These are phyloP conservation scores for Cephus rjabovi DNA, from an alignment of 2,888 invertebrate genomes.

Conservation along the genomic window DNA sequence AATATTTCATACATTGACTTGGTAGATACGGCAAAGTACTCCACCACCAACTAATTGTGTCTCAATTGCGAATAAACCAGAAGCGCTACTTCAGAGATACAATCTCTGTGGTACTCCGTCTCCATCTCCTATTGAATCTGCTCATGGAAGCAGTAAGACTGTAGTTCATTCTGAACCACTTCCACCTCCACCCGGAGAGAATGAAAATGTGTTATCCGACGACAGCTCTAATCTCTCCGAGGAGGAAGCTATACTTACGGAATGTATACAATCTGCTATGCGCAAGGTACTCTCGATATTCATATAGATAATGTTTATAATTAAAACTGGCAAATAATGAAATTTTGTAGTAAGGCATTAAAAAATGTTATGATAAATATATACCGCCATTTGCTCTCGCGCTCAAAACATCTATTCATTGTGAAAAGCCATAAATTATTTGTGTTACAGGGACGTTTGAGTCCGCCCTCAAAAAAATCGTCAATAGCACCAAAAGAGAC, in stretches of 20 bases:
- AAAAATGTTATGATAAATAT: background rate
- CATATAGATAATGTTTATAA: background rate
- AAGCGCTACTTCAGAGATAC: slow-evolving; percentile 29
- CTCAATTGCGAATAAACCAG: slow-evolving; percentile 30
- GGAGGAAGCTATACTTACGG: slow-evolving; percentile 74
- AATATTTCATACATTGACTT: background rate
- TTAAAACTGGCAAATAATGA: background rate
- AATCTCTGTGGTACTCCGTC: slow-evolving; percentile 48
- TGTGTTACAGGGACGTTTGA: slow-evolving; percentile 20
- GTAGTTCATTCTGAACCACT: slow-evolving; percentile 29
- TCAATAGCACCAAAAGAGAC: slow-evolving; percentile 20
- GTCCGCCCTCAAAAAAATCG: slow-evolving; percentile 19
- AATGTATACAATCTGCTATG: slow-evolving; percentile 76
- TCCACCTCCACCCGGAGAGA: slow-evolving; percentile 26
- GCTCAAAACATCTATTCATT: background rate
- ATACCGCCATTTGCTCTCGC: no score
- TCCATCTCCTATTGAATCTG: slow-evolving; percentile 48
- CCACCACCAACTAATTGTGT: slow-evolving; percentile 33
- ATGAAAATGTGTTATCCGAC: slow-evolving; percentile 71
- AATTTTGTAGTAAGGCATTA: background rate
- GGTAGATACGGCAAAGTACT: slow-evolving; percentile 37
- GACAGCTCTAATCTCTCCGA: slow-evolving; percentile 74
- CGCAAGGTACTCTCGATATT: slow-evolving; percentile 67
- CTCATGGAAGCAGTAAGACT: slow-evolving; percentile 32
- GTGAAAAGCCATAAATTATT: background rate